Evolutionary conservation across 2,888 invertebrate species (phyloP), one percentile per base, ranked within the genome.

Genomic region (Philereme transversata): DNA sequence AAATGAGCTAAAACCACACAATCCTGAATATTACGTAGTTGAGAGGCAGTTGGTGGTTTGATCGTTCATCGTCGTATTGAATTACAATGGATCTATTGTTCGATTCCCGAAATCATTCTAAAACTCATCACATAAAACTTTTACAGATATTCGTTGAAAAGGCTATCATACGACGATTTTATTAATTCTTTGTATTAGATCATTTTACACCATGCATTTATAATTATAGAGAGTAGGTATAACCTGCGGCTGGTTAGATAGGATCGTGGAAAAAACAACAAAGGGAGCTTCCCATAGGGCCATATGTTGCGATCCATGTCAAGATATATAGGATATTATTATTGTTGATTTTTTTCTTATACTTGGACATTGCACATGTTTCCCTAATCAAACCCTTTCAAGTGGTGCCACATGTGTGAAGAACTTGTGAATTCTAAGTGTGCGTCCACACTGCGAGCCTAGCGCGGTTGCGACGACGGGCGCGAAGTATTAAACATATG

Each of bases 301-400:
- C 87, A 87, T 78, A 82, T 87, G 87, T 78, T 68, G 77, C 64
- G 70, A 60, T 82, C 75, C 71, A 72, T 76, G 75, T 77, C 81
- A 82, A 86, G 83, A 22, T 11, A 22, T 11, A 71, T 70, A 22
- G 22, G 22, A 2, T 1, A 22, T 22, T 22, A 22, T 22, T 65
- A 75, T 71, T 69, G 60, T 62, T 54, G 44, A 46, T 67, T 79
- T 80, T 79, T 80, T 69, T 63, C 61, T 61, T 10, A 65, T 62
- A 63, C 51, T 60, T 64, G 72, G 71, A 66, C 60, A 66, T 70
- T 67, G 68, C 81, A 82, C 69, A 74, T 82, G 81, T 76, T 68
- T 57, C n/a, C 58, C 22, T 53, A 55, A 55, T 22, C 22, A 22
- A 47, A 55, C 50, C 10, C 36, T 60, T 66, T 63, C 65, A 71